phyloP scores from a whole-genome alignment of 2,888 invertebrate species.

The Spodoptera exigua region DNA sequence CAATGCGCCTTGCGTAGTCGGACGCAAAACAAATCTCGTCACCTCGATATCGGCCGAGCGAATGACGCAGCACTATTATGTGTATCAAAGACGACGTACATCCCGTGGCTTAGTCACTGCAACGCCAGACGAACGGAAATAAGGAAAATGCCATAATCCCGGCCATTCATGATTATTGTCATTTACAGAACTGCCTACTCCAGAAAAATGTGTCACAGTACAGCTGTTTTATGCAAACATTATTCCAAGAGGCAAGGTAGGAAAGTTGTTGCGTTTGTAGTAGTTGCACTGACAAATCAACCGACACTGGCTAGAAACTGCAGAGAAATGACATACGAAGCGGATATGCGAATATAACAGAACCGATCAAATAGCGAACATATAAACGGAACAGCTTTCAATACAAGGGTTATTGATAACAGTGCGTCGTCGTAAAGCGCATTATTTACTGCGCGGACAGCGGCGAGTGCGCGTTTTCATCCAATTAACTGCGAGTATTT shows the following conservation, averaged over 20 bases:
- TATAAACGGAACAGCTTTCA: conserved; percentile 71
- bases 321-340: conserved; percentile 46
- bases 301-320: conserved; percentile 35
- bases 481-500: conserved; percentile 81
- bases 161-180: conserved; percentile 25
- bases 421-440: conserved; percentile 75
- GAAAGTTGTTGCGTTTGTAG: conserved; percentile 14
- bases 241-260: not conserved
- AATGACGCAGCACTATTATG: conserved; percentile 50
- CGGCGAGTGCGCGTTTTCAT: conserved; percentile 67
- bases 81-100: conserved; percentile 36
- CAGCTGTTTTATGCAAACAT: conserved; percentile 33
- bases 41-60: conserved; percentile 30
- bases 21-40: conserved; percentile 47
- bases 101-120: conserved; percentile 55
- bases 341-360: conserved; percentile 58
- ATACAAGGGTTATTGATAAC: conserved; percentile 78
- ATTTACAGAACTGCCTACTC: conserved; percentile 6
- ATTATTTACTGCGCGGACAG: conserved; percentile 78
- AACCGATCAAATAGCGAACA: conserved; percentile 53
- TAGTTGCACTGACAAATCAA: conserved; percentile 32
- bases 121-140: conserved; percentile 51
- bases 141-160: conserved; percentile 53
- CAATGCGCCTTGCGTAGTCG: conserved; percentile 20
- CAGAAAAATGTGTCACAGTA: conserved; percentile 34